Base-by-base conservation (phyloP, 2,113 vertebrate species). In the Mirza zaza region DNA sequence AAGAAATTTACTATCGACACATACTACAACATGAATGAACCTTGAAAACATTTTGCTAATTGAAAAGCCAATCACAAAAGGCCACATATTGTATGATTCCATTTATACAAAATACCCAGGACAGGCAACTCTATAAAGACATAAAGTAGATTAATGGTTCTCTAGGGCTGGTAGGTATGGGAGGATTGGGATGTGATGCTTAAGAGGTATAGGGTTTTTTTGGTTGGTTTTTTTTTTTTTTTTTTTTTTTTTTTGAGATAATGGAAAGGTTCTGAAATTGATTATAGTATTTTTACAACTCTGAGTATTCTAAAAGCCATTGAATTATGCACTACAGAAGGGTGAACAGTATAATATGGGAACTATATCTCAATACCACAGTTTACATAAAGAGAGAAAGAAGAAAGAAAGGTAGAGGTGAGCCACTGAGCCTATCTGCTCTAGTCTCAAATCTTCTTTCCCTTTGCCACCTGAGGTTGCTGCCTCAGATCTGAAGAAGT, bases 181-280 rank as follows among this genome's bases (percentile, higher is more conserved):
- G 8, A 17, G 14, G 8, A 73, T 55, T 42, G 2, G 25, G 23
- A 20, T 20, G 17, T 18, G 17, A 57, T 39, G 10, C 12, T 39
- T 71, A 73, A 87, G 25, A n/a, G 18, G 12, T 48, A 3, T 29
- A 18, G 10, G 10, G 45, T 45, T 45, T 42, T 42, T 45, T 45
- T 45, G 6, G 8, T 45, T 45, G 8, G 45, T 45, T 45, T 45
- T 45, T 7, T 45, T 45, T 45, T 45, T 8, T 45, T 45, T 45
- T 45, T 7, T 1, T 42, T 42, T 59, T 97, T 63, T n/a, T 80
- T 96, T 76, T 0, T 4, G 5, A 50, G 63, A 2, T 77, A 63
- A 48, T 67, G 55, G 85, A 73, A 95, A 61, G 61, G 52, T 65
- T 79, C 45, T 82, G 70, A 97, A 93, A 45, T 48, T 79, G 52